Conservation (phyloP, 2,797 vertebrate genomes). For the Rhabdomys pumilio region DNA sequence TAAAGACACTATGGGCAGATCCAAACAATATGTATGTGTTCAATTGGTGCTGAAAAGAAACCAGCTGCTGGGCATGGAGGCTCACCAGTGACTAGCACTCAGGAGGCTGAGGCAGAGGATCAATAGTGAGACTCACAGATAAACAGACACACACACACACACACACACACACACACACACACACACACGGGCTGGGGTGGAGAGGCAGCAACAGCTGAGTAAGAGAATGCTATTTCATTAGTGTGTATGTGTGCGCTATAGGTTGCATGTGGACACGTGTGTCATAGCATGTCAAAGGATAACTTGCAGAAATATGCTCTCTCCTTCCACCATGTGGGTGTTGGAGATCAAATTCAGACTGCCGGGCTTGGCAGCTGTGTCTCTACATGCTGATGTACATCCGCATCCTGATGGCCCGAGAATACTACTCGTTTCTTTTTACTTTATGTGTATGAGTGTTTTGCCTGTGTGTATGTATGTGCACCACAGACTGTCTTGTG, state of each 20-base stretch:
- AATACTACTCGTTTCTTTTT: not conserved
- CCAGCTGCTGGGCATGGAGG: not conserved
- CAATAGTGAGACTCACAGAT: not conserved
- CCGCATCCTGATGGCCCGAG: too few species aligned
- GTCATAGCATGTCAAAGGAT: not conserved
- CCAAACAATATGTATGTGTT: not conserved
- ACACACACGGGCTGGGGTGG: not conserved
- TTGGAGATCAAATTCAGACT: not conserved
- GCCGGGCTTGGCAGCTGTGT: not conserved
- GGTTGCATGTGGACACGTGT: not conserved
- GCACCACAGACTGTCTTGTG: not conserved
- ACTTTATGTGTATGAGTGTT: not conserved
- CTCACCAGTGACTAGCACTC: not conserved
- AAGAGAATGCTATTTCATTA: constrained; percentile 23
- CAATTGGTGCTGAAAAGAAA: not conserved
- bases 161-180: not conserved
- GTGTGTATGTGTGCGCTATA: not conserved
- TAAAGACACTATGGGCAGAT: constrained; percentile 21
- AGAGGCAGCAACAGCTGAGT: not conserved
- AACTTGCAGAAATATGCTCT: not conserved
- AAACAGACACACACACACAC: too few species aligned
- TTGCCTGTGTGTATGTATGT: not conserved
- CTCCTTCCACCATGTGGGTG: not conserved
- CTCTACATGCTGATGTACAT: not conserved
- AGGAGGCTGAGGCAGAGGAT: not conserved